A percentile compares a stretch with the other conserved stretches of the same genome.
Conservation (phyloP, 2,888 invertebrate genomes). For the Meteorus colon region DNA sequence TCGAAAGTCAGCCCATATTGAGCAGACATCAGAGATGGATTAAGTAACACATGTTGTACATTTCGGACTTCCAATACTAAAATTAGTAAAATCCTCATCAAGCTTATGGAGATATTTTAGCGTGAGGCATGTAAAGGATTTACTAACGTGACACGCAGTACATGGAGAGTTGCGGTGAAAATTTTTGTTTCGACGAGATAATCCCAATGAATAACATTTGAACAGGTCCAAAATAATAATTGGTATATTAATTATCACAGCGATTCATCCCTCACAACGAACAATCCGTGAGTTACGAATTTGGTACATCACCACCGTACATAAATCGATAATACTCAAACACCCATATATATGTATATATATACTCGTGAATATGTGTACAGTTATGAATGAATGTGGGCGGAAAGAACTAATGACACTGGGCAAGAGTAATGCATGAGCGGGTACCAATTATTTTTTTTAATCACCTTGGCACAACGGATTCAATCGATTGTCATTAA, state of each 20-base stretch:
- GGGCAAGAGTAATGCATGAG: neutral
- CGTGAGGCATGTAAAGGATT: too few species aligned
- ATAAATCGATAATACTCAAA: neutral
- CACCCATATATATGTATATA: neutral
- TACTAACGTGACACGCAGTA: too few species aligned
- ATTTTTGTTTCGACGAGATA: neutral
- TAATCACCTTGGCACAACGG: slow-evolving; percentile 32
- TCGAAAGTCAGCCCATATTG: too few species aligned
- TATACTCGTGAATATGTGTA: too few species aligned
- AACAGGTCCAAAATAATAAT: neutral
- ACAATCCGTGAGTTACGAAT: slow-evolving; percentile 8
- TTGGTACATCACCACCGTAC: neutral
- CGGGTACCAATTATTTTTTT: slow-evolving; percentile 35
- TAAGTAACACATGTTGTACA: too few species aligned
- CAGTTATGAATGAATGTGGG: too few species aligned
- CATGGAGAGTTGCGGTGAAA: neutral
- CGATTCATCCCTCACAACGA: neutral
- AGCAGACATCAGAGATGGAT: too few species aligned
- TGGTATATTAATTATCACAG: neutral
- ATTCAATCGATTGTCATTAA: slow-evolving; percentile 43
- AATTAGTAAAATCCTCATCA: too few species aligned
- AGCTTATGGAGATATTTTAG: too few species aligned
- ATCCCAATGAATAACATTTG: neutral
- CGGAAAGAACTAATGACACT: slow-evolving; percentile 3
- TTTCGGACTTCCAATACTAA: too few species aligned